Base-by-base conservation (phyloP, 2,888 invertebrate genomes). In the Tribolium freemani region DNA sequence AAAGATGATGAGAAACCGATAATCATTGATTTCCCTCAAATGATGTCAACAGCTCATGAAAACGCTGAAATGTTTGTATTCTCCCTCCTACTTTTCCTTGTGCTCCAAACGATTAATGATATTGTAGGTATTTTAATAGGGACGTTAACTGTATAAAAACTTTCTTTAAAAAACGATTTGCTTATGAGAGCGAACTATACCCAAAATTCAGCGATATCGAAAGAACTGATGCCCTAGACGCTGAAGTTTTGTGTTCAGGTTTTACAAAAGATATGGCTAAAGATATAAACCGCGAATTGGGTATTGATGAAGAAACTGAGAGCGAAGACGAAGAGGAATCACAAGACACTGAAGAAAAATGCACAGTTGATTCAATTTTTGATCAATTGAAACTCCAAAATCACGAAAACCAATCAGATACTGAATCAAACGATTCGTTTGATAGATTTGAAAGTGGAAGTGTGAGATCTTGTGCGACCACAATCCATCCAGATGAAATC, bases 11-110 rank as follows among this genome's bases (percentile, higher is more conserved):
- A 93, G 11, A 93, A 93, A 75, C 94, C 97, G 0, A 88, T 96
- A 56, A 88, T 99, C 77, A 98, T 99, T 74, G 99, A 99, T 88
- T 99, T 99, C 86, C 99, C 99, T 0, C 99, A 99, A 89, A 99
- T 99, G 98, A 92, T 99, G 64, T 98, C 98, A 4, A 98, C 95
- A 0, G 92, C 93, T 20, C 99, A 99, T 87, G 84, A 89, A 44
- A 97, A 99, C 86, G 99, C 98, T 51, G 92, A 94, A 90, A 90
- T 92, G 93, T 96, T 16, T 2, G 16, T 16, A 16, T 16, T 16
- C 2, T 16, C n/a, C n/a, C n/a, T n/a, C 16, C 16, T 16, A 16
- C 16, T 16, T 16, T 16, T 2, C 16, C 16, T 2, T 16, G 16
- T 16, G 2, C 16, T 1, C 16, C 16, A 16, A 16, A 1, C 16